phyloP scores from a whole-genome alignment of 2,888 invertebrate genomes.

The Anarsia innoxiella region DNA sequence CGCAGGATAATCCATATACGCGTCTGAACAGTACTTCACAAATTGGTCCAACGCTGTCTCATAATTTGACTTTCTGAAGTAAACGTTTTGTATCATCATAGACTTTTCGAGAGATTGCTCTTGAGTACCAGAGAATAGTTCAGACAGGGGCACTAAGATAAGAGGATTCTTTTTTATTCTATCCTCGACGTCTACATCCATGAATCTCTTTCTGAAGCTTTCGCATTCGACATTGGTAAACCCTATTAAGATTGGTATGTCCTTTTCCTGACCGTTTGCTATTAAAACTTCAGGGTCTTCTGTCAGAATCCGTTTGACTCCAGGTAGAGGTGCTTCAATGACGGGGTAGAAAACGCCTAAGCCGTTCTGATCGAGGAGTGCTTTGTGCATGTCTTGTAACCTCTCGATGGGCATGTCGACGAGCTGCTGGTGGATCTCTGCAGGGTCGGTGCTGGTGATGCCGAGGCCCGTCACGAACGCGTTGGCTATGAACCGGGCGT shows the following conservation, averaged over 20 bases:
- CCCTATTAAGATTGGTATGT: constrained; percentile 51
- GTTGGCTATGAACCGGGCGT: constrained; percentile 33
- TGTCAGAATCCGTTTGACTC: constrained; percentile 45
- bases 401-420: constrained; percentile 38
- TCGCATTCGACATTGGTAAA: constrained; percentile 53
- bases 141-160: constrained; percentile 30
- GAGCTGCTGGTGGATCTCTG: constrained; percentile 40
- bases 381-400: constrained; percentile 39
- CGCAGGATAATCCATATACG: constrained; percentile 47
- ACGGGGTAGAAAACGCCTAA: constrained; percentile 48
- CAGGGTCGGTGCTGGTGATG: constrained; percentile 41
- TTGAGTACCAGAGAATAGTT: constrained; percentile 29
- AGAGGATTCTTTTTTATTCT: constrained; percentile 32
- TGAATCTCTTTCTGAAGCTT: constrained; percentile 40
- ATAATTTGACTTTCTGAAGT: constrained; percentile 35
- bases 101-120: constrained; percentile 24
- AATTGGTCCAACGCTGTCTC: constrained; percentile 35
- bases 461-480: constrained; percentile 56
- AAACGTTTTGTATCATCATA: constrained; percentile 30
- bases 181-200: constrained; percentile 34
- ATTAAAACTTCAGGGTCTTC: constrained; percentile 48
- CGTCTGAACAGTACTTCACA: constrained; percentile 40
- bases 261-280: constrained; percentile 37
- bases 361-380: constrained; percentile 39
- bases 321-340: constrained; percentile 42